Conservation (phyloP, 2,888 invertebrate species). For the Drosophila peninsularis region DNA sequence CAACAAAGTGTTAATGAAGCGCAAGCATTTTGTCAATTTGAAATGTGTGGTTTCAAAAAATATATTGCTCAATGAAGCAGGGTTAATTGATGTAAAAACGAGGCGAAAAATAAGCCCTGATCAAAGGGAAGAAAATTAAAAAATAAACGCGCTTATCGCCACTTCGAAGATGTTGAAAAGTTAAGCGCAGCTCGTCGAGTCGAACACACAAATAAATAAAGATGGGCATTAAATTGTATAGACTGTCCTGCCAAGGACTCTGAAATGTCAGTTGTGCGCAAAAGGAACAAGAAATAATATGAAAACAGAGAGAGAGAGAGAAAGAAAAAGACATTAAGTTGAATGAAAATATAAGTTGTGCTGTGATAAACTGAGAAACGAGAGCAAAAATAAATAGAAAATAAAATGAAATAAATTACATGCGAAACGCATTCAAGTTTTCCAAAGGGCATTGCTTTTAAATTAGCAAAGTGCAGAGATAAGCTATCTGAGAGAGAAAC, state of each 20-base stretch:
- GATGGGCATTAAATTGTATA: slow-evolving; percentile 34
- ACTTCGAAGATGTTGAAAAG: slow-evolving; percentile 38
- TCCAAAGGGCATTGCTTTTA: slow-evolving; percentile 12
- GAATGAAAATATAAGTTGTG: slow-evolving; percentile 18
- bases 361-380: slow-evolving; percentile 6
- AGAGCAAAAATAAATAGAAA: not conserved
- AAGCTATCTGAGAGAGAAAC: not conserved
- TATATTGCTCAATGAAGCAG: slow-evolving; percentile 42
- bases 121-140: slow-evolving; percentile 41
- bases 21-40: slow-evolving; percentile 31
- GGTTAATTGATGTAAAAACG: slow-evolving; percentile 53
- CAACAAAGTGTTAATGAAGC: slow-evolving; percentile 55
- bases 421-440: slow-evolving; percentile 11
- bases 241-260: slow-evolving; percentile 11
- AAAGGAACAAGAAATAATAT: not conserved
- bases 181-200: slow-evolving; percentile 26
- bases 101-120: slow-evolving; percentile 23
- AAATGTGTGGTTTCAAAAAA: slow-evolving; percentile 16
- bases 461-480: slow-evolving; percentile 21
- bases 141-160: slow-evolving; percentile 21
- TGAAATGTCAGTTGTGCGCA: slow-evolving; percentile 21
- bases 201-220: slow-evolving; percentile 31
- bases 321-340: slow-evolving; percentile 8
- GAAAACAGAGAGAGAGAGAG: not conserved
- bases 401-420: slow-evolving; percentile 24